A percentile compares a stretch with the other conserved stretches of the same genome.
Conservation (phyloP, 2,797 vertebrate species). For the Pseudomugil tenellus region DNA sequence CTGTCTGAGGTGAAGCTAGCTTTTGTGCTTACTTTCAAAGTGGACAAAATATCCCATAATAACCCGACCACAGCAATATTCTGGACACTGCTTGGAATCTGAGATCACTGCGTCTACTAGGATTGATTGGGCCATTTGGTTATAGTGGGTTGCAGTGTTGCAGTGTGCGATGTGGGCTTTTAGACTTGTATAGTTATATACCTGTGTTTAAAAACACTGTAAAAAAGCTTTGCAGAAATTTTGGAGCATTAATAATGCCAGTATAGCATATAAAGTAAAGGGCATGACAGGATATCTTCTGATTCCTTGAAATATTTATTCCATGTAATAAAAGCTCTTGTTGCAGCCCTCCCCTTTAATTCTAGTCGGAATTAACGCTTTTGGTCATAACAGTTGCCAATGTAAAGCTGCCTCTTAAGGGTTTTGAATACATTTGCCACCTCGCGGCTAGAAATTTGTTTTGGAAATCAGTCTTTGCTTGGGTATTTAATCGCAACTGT, state of each 20-base stretch:
- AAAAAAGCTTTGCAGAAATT: not conserved
- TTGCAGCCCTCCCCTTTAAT: not conserved
- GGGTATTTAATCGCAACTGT: not conserved
- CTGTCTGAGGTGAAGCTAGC: constrained; percentile 29
- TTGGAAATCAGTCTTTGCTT: not conserved
- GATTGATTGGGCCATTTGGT: constrained; percentile 48
- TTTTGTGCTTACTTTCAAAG: constrained; percentile 53
- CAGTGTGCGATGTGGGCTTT: constrained; percentile 39
- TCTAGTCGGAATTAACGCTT: not conserved
- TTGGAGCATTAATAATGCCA: not conserved
- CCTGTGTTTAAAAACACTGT: constrained; percentile 12
- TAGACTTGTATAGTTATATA: constrained; percentile 14
- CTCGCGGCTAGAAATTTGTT: not conserved
- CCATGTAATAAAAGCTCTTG: not conserved
- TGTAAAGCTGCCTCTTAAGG: not conserved
- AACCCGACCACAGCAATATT: constrained; percentile 31
- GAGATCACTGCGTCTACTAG: constrained; percentile 45
- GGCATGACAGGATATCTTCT: too few relatives aligned
- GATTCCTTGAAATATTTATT: not conserved
- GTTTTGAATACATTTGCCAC: not conserved
- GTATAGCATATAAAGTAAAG: too few relatives aligned
- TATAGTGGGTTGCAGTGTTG: constrained; percentile 49
- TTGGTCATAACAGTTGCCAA: not conserved
- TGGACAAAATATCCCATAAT: constrained; percentile 53
- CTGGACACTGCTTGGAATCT: constrained; percentile 49